Evolutionary conservation across 2,113 vertebrate genomes (phyloP).

Genomic region (Castor canadensis): DNA sequence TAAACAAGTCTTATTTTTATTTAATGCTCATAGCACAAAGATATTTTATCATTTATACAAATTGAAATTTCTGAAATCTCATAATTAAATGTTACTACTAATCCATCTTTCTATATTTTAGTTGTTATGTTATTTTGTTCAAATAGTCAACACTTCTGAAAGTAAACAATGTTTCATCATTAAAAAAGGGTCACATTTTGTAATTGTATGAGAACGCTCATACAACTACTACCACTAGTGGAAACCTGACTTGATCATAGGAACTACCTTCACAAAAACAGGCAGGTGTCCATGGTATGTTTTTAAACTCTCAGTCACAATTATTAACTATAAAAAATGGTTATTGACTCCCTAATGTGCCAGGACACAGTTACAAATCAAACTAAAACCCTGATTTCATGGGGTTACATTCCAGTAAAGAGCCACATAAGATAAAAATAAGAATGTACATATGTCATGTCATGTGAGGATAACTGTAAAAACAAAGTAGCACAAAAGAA

Average conservation of each 20-base stretch:
- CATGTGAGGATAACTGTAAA: too few relatives aligned
- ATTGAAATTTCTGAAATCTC: background rate
- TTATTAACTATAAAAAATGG: background rate
- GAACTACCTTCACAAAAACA: background rate
- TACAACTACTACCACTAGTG: background rate
- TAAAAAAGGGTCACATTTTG: background rate
- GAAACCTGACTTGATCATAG: background rate
- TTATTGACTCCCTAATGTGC: background rate
- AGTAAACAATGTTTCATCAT: background rate
- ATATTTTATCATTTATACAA: background rate
- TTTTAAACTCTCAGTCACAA: background rate
- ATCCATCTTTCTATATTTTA: background rate
- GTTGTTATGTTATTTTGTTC: background rate
- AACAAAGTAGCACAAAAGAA: background rate
- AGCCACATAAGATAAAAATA: background rate
- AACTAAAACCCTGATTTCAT: background rate
- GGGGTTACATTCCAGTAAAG: background rate
- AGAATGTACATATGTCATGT: too few relatives aligned
- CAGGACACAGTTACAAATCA: background rate
- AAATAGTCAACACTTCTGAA: background rate
- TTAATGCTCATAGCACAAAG: background rate
- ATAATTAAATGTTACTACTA: background rate
- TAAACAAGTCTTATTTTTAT: background rate
- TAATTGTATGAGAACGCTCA: background rate
- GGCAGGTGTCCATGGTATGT: background rate